These are phyloP conservation scores for Meloidogyne chitwoodi DNA, from an alignment of 1,140 invertebrate genomes.

Conservation along the genomic window DNA sequence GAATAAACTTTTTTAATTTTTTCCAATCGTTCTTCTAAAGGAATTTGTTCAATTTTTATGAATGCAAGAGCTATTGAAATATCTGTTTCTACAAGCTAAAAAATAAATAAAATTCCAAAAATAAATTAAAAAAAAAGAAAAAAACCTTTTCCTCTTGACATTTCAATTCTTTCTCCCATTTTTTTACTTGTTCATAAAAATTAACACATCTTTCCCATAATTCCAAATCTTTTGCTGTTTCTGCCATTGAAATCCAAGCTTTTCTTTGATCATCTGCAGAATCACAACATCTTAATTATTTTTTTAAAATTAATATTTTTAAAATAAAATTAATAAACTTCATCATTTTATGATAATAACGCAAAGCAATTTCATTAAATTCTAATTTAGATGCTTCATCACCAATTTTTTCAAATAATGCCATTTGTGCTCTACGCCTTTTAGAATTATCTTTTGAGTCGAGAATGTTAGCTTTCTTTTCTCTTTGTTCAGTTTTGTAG, in stretches of 20 bases:
- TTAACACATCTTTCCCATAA: not conserved
- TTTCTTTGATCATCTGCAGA: conserved; percentile 13
- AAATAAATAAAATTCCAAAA: not conserved
- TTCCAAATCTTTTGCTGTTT: conserved; percentile 7
- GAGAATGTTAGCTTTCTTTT: conserved; percentile 1
- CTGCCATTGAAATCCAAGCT: conserved; percentile 18
- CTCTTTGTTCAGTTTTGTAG: conserved; percentile 14
- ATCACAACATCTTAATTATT: not conserved
- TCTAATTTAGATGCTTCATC: conserved; percentile 12
- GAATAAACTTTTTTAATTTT: conserved; percentile 2
- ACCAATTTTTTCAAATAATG: conserved; percentile 18
- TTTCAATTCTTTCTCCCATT: conserved; percentile 9
- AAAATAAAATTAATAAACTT: not conserved
- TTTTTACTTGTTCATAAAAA: conserved; percentile 9
- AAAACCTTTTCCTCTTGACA: conserved; percentile 3
- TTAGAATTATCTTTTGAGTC: conserved; percentile 13
- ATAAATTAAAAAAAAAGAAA: no score
- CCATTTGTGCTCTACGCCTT: conserved; percentile 5
- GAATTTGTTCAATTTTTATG: conserved; percentile 6
- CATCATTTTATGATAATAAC: conserved; percentile 13
- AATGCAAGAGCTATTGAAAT: conserved; percentile 19
- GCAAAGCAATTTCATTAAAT: conserved; percentile 15
- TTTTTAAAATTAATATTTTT: not conserved
- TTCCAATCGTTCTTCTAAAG: not conserved
- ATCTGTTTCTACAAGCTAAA: conserved; percentile 12